Base-by-base conservation (phyloP, 2,797 vertebrate genomes). In the Danio tinwini region DNA sequence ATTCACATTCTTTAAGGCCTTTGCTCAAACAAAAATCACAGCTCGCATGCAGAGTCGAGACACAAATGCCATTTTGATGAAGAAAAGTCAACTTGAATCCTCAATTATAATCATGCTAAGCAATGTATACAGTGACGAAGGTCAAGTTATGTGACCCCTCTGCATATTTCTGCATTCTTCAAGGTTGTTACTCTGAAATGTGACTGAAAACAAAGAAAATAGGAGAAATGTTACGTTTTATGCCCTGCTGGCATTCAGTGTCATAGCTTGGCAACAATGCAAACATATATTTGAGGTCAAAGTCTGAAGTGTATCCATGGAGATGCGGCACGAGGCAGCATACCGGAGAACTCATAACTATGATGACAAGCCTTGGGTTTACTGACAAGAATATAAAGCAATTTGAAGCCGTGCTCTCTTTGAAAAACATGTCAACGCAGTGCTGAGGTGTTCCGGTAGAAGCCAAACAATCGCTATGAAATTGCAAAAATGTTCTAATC, bases 311-410 rank as follows among this genome's bases (percentile, higher is more conserved):
- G 53, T 82, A 81, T 63, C 77, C 19, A n/a, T 42, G 74, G 80
- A 84, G 86, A 89, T 84, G 61, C 83, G 81, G 87, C 83, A 74
- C 53, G 12, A 84, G 78, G 73, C 73, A 80, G 21, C 80, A 2
- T 45, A 56, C 73, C 56, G 80, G 63, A 72, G 83, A 88, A 83
- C 87, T 53, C 82, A 84, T 75, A 50, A 16, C 84, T 71, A 86
- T 85, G 83, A 87, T 39, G 80, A 70, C 88, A 90, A 50, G 14
- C 52, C 42, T 47, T 86, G 74, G 87, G 83, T 76, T 84, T 86
- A 85, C 80, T 88, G 86, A 87, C 63, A 86, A 85, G 70, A 68
- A 83, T 68, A 44, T 17, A 81, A 69, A 14, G 14, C 8, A 52
- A 44, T 9, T n/a, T 49, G 44, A 44, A 62, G 21, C 3, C 7